Percentiles rank a stretch among this genome's conserved stretches.
Evolutionary conservation across 2,888 invertebrate species (phyloP).

Genomic region (Schizaphis graminum): DNA sequence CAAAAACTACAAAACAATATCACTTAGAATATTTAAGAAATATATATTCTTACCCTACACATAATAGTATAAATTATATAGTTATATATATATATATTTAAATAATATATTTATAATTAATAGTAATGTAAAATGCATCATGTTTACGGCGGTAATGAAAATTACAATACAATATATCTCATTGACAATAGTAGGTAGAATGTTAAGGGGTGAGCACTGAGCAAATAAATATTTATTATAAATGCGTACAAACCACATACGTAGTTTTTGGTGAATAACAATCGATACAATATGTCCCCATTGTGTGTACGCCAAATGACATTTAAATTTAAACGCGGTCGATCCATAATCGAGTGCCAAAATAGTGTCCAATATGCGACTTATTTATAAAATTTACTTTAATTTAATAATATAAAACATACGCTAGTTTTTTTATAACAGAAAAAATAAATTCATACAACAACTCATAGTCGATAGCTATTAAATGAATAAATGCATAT

Average conservation of each 20-base stretch:
- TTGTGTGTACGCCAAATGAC: slow-evolving; percentile 54
- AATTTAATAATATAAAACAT: slow-evolving; percentile 44
- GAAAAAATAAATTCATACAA: slow-evolving; percentile 15
- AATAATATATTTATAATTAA: neutral
- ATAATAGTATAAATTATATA: neutral
- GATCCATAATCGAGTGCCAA: slow-evolving; percentile 58
- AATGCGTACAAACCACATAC: neutral
- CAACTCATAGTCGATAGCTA: neutral
- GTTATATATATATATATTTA: neutral
- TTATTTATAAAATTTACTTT: slow-evolving; percentile 64
- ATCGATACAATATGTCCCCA: slow-evolving; percentile 50
- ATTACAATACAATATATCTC: neutral
- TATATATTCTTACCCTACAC: neutral
- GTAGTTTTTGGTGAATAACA: slow-evolving; percentile 34
- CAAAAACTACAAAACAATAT: neutral
- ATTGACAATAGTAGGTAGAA: neutral
- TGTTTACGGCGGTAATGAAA: neutral
- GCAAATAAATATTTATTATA: neutral
- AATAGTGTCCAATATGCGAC: slow-evolving; percentile 57
- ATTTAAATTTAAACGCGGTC: slow-evolving; percentile 61
- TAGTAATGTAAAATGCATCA: neutral
- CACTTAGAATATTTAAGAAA: neutral
- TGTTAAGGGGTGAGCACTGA: neutral
- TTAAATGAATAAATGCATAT: neutral
- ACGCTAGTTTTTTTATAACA: neutral